Conservation (phyloP, 2,888 invertebrate species). For the Mesopsocus fuscifrons region DNA sequence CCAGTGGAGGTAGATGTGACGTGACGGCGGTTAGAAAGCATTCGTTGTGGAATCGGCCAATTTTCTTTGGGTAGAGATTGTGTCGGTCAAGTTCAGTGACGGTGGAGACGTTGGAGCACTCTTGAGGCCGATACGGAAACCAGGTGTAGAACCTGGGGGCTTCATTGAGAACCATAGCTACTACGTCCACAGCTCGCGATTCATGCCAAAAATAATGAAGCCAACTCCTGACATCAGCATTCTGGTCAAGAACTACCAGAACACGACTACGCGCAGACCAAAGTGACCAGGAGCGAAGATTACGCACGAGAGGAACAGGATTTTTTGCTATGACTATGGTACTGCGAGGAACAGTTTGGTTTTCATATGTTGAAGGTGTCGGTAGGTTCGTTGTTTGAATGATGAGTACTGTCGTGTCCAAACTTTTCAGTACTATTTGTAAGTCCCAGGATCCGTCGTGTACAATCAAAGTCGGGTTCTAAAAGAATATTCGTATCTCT, state of each 20-base stretch:
- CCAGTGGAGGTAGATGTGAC: not conserved
- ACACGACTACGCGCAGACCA: not conserved
- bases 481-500: no score
- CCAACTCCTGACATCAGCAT: not conserved
- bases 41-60: not conserved
- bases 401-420: no score
- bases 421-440: no score
- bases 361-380: no score
- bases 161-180: not conserved
- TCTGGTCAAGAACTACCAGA: not conserved
- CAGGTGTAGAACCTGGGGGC: not conserved
- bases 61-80: not conserved
- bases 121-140: not conserved
- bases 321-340: no score
- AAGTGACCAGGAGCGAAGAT: no score
- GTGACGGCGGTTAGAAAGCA: not conserved
- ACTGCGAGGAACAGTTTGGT: no score
- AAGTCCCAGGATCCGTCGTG: no score
- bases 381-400: no score
- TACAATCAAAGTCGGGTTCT: no score
- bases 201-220: not conserved
- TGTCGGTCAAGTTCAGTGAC: not conserved
- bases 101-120: not conserved
- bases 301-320: no score
- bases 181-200: not conserved